A percentile compares a stretch with the other conserved stretches of the same genome.
These are phyloP conservation scores for Brachionus paranguensis DNA, from an alignment of 1,140 invertebrate genomes.

Conservation along the genomic window DNA sequence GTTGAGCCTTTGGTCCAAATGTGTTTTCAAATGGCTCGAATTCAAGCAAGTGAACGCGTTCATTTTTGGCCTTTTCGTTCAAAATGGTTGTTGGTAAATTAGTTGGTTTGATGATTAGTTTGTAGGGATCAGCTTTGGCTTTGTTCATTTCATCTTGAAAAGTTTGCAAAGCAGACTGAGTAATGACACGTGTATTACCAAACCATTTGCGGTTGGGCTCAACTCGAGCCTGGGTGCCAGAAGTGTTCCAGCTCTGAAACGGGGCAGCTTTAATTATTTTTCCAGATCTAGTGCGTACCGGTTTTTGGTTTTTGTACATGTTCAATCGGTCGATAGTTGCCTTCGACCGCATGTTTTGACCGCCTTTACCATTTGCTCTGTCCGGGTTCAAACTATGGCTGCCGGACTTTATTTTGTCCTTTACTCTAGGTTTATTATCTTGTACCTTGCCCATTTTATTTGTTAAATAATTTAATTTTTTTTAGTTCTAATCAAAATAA, in stretches of 20 bases:
- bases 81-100: constrained; percentile 86
- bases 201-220: constrained; percentile 98
- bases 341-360: constrained; percentile 56
- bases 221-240: constrained; percentile 82
- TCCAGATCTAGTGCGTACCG: constrained; percentile 79
- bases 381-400: constrained; percentile 40
- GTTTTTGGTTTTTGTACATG: constrained; percentile 95
- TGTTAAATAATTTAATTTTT: not conserved
- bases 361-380: not conserved
- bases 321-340: constrained; percentile 88
- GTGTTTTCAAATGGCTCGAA: constrained; percentile 87
- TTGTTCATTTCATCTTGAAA: constrained; percentile 93
- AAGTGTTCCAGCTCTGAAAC: constrained; percentile 79
- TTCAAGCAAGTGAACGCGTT: constrained; percentile 85
- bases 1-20: constrained; percentile 85
- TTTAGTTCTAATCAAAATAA: not conserved
- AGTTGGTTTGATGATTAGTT: constrained; percentile 93
- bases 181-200: constrained; percentile 71
- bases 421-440: not conserved
- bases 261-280: constrained; percentile 89
- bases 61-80: constrained; percentile 76
- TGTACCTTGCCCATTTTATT: not conserved
- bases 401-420: constrained; percentile 22
- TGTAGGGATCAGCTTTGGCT: constrained; percentile 88
- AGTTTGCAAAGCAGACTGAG: constrained; percentile 86